Conservation (phyloP, 1,140 invertebrate genomes). For the Drosophila biarmipes region DNA sequence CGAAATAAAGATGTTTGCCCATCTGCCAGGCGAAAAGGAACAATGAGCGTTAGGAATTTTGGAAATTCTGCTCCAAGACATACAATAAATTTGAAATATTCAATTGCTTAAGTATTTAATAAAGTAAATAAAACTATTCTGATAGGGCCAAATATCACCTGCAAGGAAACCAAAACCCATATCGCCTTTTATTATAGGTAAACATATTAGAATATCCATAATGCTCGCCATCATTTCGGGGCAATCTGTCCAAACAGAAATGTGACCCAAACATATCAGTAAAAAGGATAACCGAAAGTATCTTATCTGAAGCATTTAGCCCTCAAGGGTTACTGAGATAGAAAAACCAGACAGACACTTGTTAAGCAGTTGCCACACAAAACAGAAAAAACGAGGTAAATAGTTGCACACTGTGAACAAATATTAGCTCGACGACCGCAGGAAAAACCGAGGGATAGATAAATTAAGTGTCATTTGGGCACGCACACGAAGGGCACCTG, state of each 20-base stretch:
- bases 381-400: conserved; percentile 44
- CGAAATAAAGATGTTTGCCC: conserved; percentile 46
- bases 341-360: conserved; percentile 64
- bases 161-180: not conserved
- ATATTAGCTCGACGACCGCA: conserved; percentile 55
- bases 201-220: conserved; percentile 14
- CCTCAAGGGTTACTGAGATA: conserved; percentile 40
- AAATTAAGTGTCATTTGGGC: conserved; percentile 69
- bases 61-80: too few relatives aligned
- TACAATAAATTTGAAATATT: not conserved
- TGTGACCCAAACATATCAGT: conserved; percentile 1
- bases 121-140: too few relatives aligned
- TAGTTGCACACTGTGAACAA: conserved; percentile 52
- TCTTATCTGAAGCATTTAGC: conserved; percentile 25
- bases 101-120: too few relatives aligned
- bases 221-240: not conserved
- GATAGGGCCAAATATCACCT: not conserved
- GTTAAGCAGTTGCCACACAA: conserved; percentile 60
- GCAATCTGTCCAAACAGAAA: conserved; percentile 26
- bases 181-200: conserved; percentile 1
- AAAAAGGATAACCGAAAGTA: conserved; percentile 40
- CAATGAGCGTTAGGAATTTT: not conserved
- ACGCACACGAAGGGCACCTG: conserved; percentile 67
- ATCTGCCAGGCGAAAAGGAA: conserved; percentile 1
- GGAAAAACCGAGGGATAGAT: conserved; percentile 47